phyloP scores from a whole-genome alignment of 2,113 vertebrate genomes.

The Salvelinus fontinalis region DNA sequence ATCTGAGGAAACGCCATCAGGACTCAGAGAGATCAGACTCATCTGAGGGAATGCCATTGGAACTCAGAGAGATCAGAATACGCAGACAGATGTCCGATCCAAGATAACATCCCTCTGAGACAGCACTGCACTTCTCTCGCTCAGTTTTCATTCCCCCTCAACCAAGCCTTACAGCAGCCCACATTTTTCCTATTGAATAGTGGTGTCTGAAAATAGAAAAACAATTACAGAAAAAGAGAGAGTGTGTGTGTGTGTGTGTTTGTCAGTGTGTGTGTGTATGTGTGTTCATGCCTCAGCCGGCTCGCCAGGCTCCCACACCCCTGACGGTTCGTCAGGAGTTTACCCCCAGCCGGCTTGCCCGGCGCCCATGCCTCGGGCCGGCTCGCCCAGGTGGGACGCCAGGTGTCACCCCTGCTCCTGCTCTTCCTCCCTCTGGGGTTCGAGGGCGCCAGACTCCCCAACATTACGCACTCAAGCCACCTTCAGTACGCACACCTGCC shows the following conservation, averaged over 20 bases:
- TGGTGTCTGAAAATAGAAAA: conserved; percentile 31
- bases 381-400: no score
- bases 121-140: conserved; percentile 45
- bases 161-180: conserved; percentile 38
- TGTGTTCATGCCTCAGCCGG: neutral
- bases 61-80: conserved; percentile 45
- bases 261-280: neutral
- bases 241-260: neutral
- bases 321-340: no score
- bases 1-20: conserved; percentile 44
- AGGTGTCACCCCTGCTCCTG: neutral
- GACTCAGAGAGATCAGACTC: conserved; percentile 43
- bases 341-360: no score
- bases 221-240: neutral
- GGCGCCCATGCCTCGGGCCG: no score
- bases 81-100: conserved; percentile 62
- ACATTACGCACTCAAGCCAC: no score
- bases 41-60: conserved; percentile 45
- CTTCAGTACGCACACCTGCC: no score
- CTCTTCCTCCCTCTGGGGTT: neutral
- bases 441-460: no score
- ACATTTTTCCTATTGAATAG: conserved; percentile 38
- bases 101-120: conserved; percentile 58
- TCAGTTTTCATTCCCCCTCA: conserved; percentile 24
- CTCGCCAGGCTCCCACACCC: no score